Evolutionary conservation across 2,797 vertebrate species (phyloP).

Genomic region (Microctenopoma lineatum): DNA sequence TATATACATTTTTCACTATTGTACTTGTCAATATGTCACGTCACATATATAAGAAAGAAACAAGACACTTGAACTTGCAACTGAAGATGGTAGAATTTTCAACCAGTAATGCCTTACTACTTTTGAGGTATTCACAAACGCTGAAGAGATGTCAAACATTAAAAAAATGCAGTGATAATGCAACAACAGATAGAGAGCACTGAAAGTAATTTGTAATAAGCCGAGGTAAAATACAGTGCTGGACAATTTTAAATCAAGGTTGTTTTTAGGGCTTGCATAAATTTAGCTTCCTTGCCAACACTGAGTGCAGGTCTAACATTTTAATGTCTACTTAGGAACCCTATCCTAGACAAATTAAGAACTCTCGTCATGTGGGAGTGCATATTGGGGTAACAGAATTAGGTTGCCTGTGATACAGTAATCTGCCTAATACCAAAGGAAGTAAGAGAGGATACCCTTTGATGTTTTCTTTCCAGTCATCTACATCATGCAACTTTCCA

Average conservation of each 20-base stretch:
- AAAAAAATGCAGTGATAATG: background rate
- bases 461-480: slow-evolving; percentile 56
- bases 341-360: slow-evolving; percentile 49
- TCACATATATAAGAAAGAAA: background rate
- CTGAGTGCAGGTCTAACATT: slow-evolving; percentile 37
- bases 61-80: background rate
- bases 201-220: slow-evolving; percentile 39
- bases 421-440: slow-evolving; percentile 49
- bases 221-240: slow-evolving; percentile 19
- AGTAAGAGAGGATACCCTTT: slow-evolving; percentile 44
- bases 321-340: slow-evolving; percentile 38
- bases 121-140: slow-evolving; percentile 7
- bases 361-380: slow-evolving; percentile 29
- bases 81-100: background rate
- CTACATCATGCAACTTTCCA: slow-evolving; percentile 53
- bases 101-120: background rate
- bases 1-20: background rate
- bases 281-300: slow-evolving; percentile 46
- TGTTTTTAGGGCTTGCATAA: slow-evolving; percentile 59
- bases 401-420: slow-evolving; percentile 39
- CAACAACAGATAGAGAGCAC: slow-evolving; percentile 8
- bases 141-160: background rate
- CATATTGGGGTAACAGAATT: slow-evolving; percentile 45
- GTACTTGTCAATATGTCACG: background rate
- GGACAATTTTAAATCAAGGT: slow-evolving; percentile 51